Base-by-base conservation (phyloP, 2,113 vertebrate species). In the Xiphophorus couchianus region DNA sequence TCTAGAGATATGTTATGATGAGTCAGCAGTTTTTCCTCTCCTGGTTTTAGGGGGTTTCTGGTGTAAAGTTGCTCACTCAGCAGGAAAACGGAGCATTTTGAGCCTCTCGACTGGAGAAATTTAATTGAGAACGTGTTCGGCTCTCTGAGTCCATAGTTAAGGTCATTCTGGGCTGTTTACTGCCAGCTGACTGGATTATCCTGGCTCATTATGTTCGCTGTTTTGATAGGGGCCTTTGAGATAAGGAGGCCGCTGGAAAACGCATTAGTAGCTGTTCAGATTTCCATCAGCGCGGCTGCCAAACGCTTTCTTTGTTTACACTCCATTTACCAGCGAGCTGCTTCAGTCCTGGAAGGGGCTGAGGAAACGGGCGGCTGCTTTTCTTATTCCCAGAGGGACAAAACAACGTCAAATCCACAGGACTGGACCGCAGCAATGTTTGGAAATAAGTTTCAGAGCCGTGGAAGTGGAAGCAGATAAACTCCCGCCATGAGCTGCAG, bases 201-300 rank as follows among this genome's bases (percentile, higher is more conserved):
- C 51, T n/a, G 22, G 6, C 51, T 58, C 51, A 58, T 58, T 58
- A 58, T 58, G 51, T 22, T 58, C 22, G 51, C 51, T n/a, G 78
- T 77, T 89, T 85, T 88, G 86, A 85, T 84, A 84, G 82, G 76
- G 81, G 76, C 80, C 73, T 83, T 78, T 80, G 82, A 84, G 86
- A 91, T 85, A 91, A 90, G 61, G 10, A 54, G 73, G 80, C 84
- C 76, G 81, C 84, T 86, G 85, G 82, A 81, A 84, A 88, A 87
- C 70, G 28, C 84, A 58, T 58, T 58, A 58, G 51, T 58, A 58
- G 51, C 84, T 89, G 86, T 90, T 90, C 86, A 86, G 89, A 91
- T 88, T 71, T 77, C 85, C 87, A 87, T 89, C 90, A 81, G 82
- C 44, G 86, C 77, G 74, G 83, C 83, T 74, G 77, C 71, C 79